A percentile compares a stretch with the other conserved stretches of the same genome.
These are phyloP conservation scores for Drosophila eugracilis DNA, from an alignment of 1,140 invertebrate genomes.

Conservation along the genomic window DNA sequence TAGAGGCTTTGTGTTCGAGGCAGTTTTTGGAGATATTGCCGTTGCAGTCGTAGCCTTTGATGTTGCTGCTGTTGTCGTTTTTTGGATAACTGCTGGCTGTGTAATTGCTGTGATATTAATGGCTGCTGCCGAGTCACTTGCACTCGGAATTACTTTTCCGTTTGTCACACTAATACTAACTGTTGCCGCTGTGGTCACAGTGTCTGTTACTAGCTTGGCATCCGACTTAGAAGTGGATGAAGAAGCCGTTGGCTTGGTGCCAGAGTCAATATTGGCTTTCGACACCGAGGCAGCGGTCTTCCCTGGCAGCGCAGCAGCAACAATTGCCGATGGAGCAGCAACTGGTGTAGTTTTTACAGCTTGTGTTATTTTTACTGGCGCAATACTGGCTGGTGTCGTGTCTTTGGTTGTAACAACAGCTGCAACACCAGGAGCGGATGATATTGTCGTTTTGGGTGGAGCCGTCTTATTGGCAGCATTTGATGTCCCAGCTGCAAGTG, in stretches of 20 bases:
- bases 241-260: slow-evolving; percentile 26
- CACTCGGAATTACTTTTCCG: slow-evolving; percentile 13
- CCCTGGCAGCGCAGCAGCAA: slow-evolving; percentile 5
- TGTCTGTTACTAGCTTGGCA: background rate
- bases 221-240: slow-evolving; percentile 21
- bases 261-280: slow-evolving; percentile 31
- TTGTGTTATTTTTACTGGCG: background rate
- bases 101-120: slow-evolving; percentile 5
- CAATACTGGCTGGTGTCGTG: slow-evolving; percentile 8
- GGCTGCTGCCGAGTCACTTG: background rate
- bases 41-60: slow-evolving; percentile 5
- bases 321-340: slow-evolving; percentile 17
- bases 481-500: background rate
- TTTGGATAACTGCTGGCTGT: slow-evolving; percentile 10
- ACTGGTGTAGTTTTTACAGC: slow-evolving; percentile 22
- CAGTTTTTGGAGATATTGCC: background rate
- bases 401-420: slow-evolving; percentile 8
- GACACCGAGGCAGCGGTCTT: slow-evolving; percentile 7
- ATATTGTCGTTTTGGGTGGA: slow-evolving; percentile 27
- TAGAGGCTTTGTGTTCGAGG: slow-evolving; percentile 8
- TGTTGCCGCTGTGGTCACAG: slow-evolving; percentile 12
- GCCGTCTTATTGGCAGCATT: background rate
- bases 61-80: slow-evolving; percentile 20
- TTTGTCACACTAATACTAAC: slow-evolving; percentile 14
- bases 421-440: slow-evolving; percentile 4